Base-by-base conservation (phyloP, 2,888 invertebrate genomes). In the Bombylius discolor region DNA sequence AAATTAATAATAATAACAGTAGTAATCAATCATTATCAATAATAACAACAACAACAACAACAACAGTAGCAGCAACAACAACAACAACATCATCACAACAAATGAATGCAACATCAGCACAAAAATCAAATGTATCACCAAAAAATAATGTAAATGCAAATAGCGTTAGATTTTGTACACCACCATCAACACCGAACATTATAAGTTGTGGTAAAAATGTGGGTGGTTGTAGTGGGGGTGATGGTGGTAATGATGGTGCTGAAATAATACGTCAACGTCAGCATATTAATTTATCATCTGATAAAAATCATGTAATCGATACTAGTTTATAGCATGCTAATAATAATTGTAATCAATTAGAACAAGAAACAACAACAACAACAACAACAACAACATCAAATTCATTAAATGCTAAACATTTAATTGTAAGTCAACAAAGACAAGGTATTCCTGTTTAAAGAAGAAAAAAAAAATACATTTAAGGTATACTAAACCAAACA, bases 291-390 rank as follows among this genome's bases (percentile, higher is more conserved):
- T 23, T 23, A 23, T 23, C 23, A 23, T 23, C 23, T 34, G 51
- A 56, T 51, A 55, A 55, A 23, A 57, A 57, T 32, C 49, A 51
- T 46, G 49, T 58, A 36, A 58, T 61, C 36, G 61, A 61, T 61
- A 67, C 65, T 51, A 70, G 70, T 53, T 73, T 73, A 74, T 73
- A 73, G 72, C 73, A 70, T 68, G 68, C 62, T 63, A 64, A 65
- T 52, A 31, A 47, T n/a, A 11, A 42, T 1, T 11, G 11, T 11
- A 42, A 42, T 23, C 23, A 42, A 42, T 1, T 42, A 42, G 4
- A 8, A 42, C 4, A 11, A 42, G 11, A 42, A 42, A 42, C 11
- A 11, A 42, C 11, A 11, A 8, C 11, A 42, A 60, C 39, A 61
- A 64, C 60, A 61, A 53, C n/a, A 63, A 59, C 49, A 14, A 31